Percentiles rank a stretch among this genome's conserved stretches.
These are phyloP conservation scores for Drosophila ohnishii DNA, from an alignment of 1,140 invertebrate genomes.

Conservation along the genomic window DNA sequence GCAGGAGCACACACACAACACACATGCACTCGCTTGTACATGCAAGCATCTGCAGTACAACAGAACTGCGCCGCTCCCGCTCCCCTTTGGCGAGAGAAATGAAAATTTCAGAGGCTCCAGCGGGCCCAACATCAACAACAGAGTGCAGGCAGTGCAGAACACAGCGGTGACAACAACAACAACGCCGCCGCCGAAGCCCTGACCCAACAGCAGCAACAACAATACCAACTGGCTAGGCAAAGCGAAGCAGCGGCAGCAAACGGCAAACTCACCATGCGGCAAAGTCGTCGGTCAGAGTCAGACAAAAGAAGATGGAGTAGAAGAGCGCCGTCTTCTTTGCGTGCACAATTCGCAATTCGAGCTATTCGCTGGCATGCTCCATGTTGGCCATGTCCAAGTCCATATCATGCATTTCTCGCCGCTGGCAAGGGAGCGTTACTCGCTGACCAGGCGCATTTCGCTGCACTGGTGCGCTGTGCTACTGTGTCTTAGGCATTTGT, in stretches of 20 bases:
- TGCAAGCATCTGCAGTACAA: slow-evolving; percentile 23
- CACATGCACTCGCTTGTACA: slow-evolving; percentile 13
- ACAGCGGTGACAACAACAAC: slow-evolving; percentile 4
- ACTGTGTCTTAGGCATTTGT: slow-evolving; percentile 18
- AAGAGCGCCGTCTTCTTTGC: slow-evolving; percentile 67
- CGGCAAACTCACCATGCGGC: slow-evolving; percentile 77
- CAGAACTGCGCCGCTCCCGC: slow-evolving; percentile 14
- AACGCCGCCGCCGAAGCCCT: slow-evolving; percentile 64
- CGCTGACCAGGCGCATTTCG: slow-evolving; percentile 38
- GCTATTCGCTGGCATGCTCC: slow-evolving; percentile 42
- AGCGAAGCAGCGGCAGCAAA: slow-evolving; percentile 31
- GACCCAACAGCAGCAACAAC: slow-evolving; percentile 63
- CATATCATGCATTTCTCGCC: slow-evolving; percentile 11
- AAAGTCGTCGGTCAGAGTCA: slow-evolving; percentile 69
- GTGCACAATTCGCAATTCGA: slow-evolving; percentile 68
- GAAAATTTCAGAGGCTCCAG: slow-evolving; percentile 23
- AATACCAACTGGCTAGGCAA: slow-evolving; percentile 13
- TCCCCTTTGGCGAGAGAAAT: slow-evolving; percentile 6
- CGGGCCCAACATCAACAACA: slow-evolving; percentile 33
- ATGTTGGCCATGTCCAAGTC: slow-evolving; percentile 17
- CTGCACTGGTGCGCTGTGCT: slow-evolving; percentile 51
- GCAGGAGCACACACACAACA: slow-evolving; percentile 20
- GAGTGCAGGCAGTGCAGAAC: slow-evolving; percentile 17
- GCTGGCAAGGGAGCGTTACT: slow-evolving; percentile 14
- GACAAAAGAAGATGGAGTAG: slow-evolving; percentile 81